Conservation (phyloP, 2,888 invertebrate genomes). For the Euspilapteryx auroguttella region DNA sequence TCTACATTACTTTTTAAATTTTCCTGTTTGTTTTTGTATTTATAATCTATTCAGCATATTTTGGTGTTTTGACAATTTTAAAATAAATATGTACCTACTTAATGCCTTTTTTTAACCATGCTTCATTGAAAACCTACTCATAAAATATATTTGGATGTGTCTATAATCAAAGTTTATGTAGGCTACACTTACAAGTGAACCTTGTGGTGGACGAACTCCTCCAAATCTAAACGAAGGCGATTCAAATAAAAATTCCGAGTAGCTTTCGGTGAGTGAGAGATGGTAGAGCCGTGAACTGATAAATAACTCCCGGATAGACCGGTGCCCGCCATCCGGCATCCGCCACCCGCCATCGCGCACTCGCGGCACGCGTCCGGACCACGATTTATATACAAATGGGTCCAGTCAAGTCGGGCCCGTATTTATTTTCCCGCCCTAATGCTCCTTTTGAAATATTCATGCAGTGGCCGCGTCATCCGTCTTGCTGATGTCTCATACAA, state of each 20-base stretch:
- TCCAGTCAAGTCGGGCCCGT: constrained; percentile 45
- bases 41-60: no score
- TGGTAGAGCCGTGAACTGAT: constrained; percentile 28
- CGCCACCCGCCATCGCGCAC: constrained; percentile 45
- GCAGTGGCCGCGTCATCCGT: constrained; percentile 43
- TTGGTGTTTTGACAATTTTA: no score
- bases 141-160: no score
- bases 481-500: constrained; percentile 38
- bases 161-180: no score
- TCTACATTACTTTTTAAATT: no score
- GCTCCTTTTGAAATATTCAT: constrained; percentile 55
- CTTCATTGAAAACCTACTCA: no score
- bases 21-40: no score
- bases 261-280: constrained; percentile 16
- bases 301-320: constrained; percentile 28
- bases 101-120: no score
- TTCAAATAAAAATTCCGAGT: constrained; percentile 32
- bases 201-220: no score
- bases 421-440: constrained; percentile 54
- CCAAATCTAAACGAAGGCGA: no score
- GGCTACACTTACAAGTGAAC: no score
- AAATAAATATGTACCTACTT: no score
- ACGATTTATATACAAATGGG: constrained; percentile 54
- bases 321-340: constrained; percentile 23
- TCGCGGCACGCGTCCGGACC: constrained; percentile 23